Evolutionary conservation across 2,888 invertebrate genomes (phyloP).

Genomic region (Calephelis perditalis): DNA sequence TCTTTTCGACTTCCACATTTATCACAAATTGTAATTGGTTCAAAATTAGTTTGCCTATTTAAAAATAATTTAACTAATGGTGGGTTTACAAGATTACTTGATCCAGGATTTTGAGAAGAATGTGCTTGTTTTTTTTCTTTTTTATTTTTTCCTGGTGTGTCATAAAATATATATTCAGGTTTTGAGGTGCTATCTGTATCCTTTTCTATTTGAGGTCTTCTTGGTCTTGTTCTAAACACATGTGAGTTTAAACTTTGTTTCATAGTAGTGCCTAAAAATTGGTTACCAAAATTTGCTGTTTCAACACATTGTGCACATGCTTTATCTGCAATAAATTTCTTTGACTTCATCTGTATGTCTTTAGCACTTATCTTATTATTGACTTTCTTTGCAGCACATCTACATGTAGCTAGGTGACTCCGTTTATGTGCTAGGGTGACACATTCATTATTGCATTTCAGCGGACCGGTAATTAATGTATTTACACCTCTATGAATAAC

Average conservation of each 20-base stretch:
- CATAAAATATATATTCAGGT: too few species aligned
- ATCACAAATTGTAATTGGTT: too few species aligned
- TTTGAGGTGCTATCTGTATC: too few species aligned
- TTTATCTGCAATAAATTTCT: constrained; percentile 38
- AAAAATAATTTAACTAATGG: too few species aligned
- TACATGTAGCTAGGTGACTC: constrained; percentile 34
- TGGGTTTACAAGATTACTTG: too few species aligned
- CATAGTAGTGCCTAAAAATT: constrained; percentile 18
- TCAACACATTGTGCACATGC: constrained; percentile 37
- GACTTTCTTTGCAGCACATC: constrained; percentile 31
- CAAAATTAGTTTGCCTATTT: too few species aligned
- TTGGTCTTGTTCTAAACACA: background rate
- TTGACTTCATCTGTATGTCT: constrained; percentile 39
- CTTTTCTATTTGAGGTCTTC: background rate
- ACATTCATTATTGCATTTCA: constrained; percentile 43
- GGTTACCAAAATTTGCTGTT: constrained; percentile 28
- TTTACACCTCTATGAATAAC: constrained; percentile 32
- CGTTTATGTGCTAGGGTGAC: constrained; percentile 46
- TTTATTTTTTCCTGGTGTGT: too few species aligned
- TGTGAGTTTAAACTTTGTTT: background rate
- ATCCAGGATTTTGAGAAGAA: too few species aligned
- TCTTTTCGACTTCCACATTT: background rate
- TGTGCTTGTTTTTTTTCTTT: too few species aligned
- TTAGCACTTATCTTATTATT: constrained; percentile 35
- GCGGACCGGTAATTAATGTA: constrained; percentile 43